Base-by-base conservation (phyloP, 2,888 invertebrate genomes). In the Apocheima hispidaria region DNA sequence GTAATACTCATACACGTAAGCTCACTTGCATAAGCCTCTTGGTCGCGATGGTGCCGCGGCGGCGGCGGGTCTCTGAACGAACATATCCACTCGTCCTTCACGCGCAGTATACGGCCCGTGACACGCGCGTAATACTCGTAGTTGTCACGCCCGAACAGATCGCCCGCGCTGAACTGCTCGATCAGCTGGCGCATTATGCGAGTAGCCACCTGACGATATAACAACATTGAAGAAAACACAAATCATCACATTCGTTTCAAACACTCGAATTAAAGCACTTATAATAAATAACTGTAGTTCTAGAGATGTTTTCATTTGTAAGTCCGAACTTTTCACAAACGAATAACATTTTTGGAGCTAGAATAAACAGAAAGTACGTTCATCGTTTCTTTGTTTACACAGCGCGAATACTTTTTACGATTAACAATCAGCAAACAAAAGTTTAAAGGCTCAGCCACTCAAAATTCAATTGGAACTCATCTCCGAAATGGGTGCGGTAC, bases 171-270 rank as follows among this genome's bases (percentile, higher is more conserved):
- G 93, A 99, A 99, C 91, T 98, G 98, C 87, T 99, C 98, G 78
- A 99, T 99, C 87, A 99, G 95, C 85, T 98, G 97, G 82, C 98
- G 98, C 96, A 99, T 98, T 70, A 99, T 98, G 78, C 97, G 95
- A 33, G 99, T 98, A 69, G 99, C 99, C 83, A 98, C 96, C 97
- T 98, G 84, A 18, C 43, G 41, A 50, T n/a, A 30, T 49, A 28
- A 49, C 18, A n/a, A 9, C 16, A 4, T 48, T 49, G 1, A 14
- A 30, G 10, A 46, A 12, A 4, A 18, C 9, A 1, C 1, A 18
- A 18, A 5, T 28, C 10, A 18, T 18, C 23, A 23, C 6, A 28
- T 16, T 1, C 14, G 38, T 38, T 38, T 33, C 36, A 41, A 14
- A 14, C 26, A 43, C 1, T 26, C 2, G 6, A 26, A 26, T 23